A percentile compares a stretch with the other conserved stretches of the same genome.
Conservation (phyloP, 1,140 invertebrate species). For the Parasteatoda tepidariorum region DNA sequence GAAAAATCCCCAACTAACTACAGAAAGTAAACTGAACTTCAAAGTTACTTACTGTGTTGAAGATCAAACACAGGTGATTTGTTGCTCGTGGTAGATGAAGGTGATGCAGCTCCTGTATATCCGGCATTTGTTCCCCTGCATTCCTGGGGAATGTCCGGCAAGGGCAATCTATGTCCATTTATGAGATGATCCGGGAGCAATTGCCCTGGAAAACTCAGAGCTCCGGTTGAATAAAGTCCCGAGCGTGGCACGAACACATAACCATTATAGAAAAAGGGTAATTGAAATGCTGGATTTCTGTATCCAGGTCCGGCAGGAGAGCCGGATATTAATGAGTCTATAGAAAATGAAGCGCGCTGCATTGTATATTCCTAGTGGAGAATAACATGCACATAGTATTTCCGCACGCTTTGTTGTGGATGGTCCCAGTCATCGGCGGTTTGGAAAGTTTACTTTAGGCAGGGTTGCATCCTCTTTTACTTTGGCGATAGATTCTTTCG, state of each 20-base stretch:
- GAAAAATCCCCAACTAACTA: too few species aligned
- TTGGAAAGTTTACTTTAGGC: background rate
- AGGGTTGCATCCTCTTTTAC: background rate
- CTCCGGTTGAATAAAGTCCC: constrained; percentile 41
- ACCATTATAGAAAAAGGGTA: constrained; percentile 55
- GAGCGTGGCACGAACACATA: constrained; percentile 39
- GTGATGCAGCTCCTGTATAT: constrained; percentile 7
- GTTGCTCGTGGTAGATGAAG: constrained; percentile 38
- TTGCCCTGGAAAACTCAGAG: constrained; percentile 23
- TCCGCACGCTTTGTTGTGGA: background rate
- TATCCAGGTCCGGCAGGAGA: constrained; percentile 2
- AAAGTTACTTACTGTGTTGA: constrained; percentile 20
- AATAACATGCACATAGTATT: constrained; percentile 17
- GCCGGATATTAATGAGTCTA: constrained; percentile 45
- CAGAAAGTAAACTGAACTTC: too few species aligned
- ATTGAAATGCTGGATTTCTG: constrained; percentile 24
- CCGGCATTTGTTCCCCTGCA: constrained; percentile 1
- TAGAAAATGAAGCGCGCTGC: constrained; percentile 42
- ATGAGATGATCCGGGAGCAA: constrained; percentile 5
- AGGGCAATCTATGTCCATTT: background rate
- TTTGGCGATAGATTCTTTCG: constrained; percentile 12
- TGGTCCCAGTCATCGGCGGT: background rate
- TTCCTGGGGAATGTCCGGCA: constrained; percentile 35
- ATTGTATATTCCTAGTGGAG: background rate
- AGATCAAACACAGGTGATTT: constrained; percentile 28